phyloP scores from a whole-genome alignment of 2,113 vertebrate genomes.

The Eleginops maclovinus region DNA sequence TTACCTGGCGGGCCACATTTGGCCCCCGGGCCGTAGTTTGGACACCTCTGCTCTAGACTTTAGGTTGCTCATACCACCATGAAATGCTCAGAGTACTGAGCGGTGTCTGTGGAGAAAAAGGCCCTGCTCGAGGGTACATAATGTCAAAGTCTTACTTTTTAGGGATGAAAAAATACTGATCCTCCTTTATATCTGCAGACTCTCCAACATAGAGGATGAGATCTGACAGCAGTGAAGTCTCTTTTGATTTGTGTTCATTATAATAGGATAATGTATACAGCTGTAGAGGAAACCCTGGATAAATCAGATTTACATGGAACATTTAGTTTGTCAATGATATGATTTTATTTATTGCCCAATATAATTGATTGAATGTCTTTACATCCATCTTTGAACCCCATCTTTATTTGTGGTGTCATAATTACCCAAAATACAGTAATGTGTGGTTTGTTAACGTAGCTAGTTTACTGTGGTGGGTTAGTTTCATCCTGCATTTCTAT shows the following conservation, averaged over 20 bases:
- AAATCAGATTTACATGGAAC: background rate
- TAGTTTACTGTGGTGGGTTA: background rate
- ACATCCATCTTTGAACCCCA: too few species aligned
- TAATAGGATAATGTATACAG: background rate
- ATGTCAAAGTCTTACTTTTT: background rate
- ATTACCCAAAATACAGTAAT: background rate
- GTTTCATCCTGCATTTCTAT: background rate
- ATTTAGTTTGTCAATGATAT: background rate
- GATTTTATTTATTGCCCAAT: background rate
- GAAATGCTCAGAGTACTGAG: background rate
- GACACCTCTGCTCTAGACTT: background rate
- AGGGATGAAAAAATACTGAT: background rate
- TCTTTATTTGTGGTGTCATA: background rate
- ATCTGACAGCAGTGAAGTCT: background rate
- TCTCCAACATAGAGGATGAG: conserved; percentile 3
- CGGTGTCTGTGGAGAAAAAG: background rate
- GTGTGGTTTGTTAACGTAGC: background rate
- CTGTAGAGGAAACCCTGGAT: background rate
- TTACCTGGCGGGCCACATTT: too few species aligned
- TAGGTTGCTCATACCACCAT: background rate
- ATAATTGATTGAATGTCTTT: too few species aligned
- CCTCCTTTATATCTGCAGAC: background rate
- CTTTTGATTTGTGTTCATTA: background rate
- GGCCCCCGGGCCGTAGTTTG: too few species aligned
- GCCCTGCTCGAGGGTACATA: background rate